Evolutionary conservation across 2,113 vertebrate species (phyloP), one percentile per base, ranked within the genome.

Genomic region (Raphicerus campestris): DNA sequence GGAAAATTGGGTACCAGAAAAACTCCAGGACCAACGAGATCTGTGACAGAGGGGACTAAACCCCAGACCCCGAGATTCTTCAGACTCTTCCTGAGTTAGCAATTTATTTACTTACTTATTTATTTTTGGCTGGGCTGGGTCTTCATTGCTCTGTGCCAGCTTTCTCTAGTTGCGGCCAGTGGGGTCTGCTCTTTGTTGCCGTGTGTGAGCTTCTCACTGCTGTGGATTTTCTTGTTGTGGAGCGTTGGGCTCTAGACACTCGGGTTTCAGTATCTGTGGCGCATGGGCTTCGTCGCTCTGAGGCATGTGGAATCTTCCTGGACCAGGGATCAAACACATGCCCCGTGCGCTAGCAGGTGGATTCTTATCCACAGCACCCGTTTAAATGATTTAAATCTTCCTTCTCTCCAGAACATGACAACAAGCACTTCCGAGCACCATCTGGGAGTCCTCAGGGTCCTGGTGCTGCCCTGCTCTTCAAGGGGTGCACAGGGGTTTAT

Each of bases 371-470:
- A 75, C 70, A 26, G 22, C 6, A 42, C 70, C 20, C 17, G 3
- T 53, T 58, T 42, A 49, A 66, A 17, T 1, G 30, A 42, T 51
- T 51, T 51, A 80, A 80, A 80, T 51, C 47, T 30, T 51, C 28
- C 13, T 17, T 80, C 66, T 87, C 42, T 26, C 53, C 17, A 39
- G 24, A 19, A 78, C 2, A 1, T 0, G 6, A 28, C 1, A 19
- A 14, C 9, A 2, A 49, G 35, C 4, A 16, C 47, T 14, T 19
- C 24, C 1, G 0, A 55, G 6, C 5, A 2, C 20, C 16, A 14
- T 24, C 53, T 26, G 49, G 0, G 26, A 51, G 24, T 10, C 10
- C 26, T 61, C 1, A 13, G 20, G 28, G 51, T 11, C n/a, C 32
- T 24, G 32, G 82, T 8, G 30, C 26, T 26, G 20, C 45, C 13